phyloP scores from a whole-genome alignment of 2,113 vertebrate genomes.

The Calidris pygmaea region DNA sequence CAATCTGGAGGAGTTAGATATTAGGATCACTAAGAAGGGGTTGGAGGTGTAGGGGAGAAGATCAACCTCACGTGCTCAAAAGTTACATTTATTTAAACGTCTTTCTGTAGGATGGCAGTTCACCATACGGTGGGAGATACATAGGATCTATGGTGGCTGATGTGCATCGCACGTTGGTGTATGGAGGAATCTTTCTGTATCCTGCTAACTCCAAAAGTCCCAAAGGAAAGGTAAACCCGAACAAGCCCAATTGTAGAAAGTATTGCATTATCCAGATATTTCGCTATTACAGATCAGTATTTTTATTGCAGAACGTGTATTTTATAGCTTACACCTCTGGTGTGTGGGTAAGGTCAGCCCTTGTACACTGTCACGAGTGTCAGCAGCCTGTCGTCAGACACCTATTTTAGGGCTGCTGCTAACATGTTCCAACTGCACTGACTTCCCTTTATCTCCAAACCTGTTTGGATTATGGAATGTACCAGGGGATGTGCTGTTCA shows the following conservation, averaged over 20 bases:
- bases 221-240: conserved; percentile 87
- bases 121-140: conserved; percentile 88
- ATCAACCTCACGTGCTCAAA: background rate
- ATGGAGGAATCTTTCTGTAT: conserved; percentile 96
- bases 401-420: background rate
- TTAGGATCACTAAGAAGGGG: background rate
- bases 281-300: background rate
- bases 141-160: conserved; percentile 97
- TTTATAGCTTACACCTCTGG: background rate
- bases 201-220: conserved; percentile 91
- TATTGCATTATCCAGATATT: background rate
- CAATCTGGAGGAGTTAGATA: background rate
- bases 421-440: background rate
- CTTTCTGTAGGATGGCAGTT: conserved; percentile 83
- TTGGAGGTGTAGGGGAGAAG: too few relatives aligned
- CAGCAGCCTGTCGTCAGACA: background rate
- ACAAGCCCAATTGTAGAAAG: background rate
- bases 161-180: conserved; percentile 94
- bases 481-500: background rate
- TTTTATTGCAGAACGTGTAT: background rate
- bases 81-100: background rate
- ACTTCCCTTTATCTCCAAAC: background rate
- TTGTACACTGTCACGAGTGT: background rate
- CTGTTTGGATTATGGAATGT: background rate
- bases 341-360: background rate